Evolutionary conservation across 2,888 invertebrate genomes (phyloP), one percentile per base, ranked within the genome.

Genomic region (Micoletzkya japonica): DNA sequence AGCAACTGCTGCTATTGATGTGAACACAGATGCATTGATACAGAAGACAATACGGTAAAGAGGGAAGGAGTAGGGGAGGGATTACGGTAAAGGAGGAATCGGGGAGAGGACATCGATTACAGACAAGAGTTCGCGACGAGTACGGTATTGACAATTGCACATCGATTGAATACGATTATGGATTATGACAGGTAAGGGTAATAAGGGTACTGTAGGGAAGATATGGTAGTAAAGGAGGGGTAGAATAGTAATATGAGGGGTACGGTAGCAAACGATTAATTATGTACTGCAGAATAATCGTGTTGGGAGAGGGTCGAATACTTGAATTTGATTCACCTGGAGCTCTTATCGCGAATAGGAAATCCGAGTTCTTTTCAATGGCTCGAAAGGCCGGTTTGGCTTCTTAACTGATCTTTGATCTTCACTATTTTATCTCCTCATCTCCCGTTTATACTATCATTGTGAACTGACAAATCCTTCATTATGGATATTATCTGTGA

Each of bases 1-100:
- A 79, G 89, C 89, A 1, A 89, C 89, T 2, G 88, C 89, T 0
- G 88, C 89, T 1, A 87, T 89, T 14, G 89, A 89, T 81, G 80
- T 88, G 32, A 87, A 88, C 78, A 89, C 89, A 0, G 89, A 89
- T 76, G 86, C 86, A 17, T 81, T 89, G 30, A 89, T 89, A 72
- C 89, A 92, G 59, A 77, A 73, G 70, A 77, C 80, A 6, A 80
- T 80, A 32, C 61, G 79, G 32, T 60, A 24, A 14, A 20, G 36
- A 34, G 49, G 34, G 24, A 32, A n/a, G 37, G 34, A 44, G 20
- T 44, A 44, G 44, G 10, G 20, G 44, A 44, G 44, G 20, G 44
- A 44, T 44, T 44, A 44, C 10, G 10, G 14, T 44, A 10, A 44
- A 44, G 10, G 10, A 44, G 10, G 10, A 44, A 44, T n/a, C n/a